These are phyloP conservation scores for Machimus rusticus DNA, from an alignment of 2,888 invertebrate genomes.

Conservation along the genomic window DNA sequence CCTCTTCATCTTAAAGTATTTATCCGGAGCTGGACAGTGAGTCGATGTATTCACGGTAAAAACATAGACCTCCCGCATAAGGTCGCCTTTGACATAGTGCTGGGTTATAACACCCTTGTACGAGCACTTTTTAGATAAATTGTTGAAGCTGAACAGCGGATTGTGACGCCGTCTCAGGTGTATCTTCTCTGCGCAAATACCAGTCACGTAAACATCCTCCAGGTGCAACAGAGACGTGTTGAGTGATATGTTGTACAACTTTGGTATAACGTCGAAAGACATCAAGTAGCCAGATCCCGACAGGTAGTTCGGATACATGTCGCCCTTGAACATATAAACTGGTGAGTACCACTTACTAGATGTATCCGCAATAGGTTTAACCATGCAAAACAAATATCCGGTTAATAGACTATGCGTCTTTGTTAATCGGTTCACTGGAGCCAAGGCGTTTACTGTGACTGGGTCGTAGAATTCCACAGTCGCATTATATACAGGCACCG, in stretches of 20 bases:
- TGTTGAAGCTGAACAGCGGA: conserved; percentile 67
- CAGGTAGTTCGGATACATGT: conserved; percentile 79
- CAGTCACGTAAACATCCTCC: conserved; percentile 83
- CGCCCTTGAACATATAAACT: conserved; percentile 76
- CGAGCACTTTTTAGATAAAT: conserved; percentile 63
- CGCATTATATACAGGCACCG: conserved; percentile 61
- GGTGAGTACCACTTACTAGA: conserved; percentile 86
- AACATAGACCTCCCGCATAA: conserved; percentile 62
- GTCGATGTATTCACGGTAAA: conserved; percentile 57
- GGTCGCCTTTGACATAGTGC: conserved; percentile 66
- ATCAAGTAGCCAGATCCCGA: conserved; percentile 84
- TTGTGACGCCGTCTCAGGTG: conserved; percentile 70
- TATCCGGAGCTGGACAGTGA: conserved; percentile 57
- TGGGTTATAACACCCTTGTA: conserved; percentile 66
- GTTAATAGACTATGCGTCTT: conserved; percentile 67
- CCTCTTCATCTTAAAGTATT: conserved; percentile 55
- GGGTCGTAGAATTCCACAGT: conserved; percentile 58
- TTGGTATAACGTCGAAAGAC: conserved; percentile 71
- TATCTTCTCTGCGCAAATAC: conserved; percentile 71
- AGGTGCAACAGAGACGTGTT: conserved; percentile 76
- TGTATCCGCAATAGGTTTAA: conserved; percentile 75
- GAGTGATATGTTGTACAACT: conserved; percentile 73
- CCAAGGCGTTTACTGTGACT: conserved; percentile 53
- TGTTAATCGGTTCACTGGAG: conserved; percentile 55
- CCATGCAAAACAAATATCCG: conserved; percentile 81